Percentiles rank a stretch among this genome's conserved stretches.
Conservation (phyloP, 2,888 invertebrate species). For the Drosophila paranaensis region DNA sequence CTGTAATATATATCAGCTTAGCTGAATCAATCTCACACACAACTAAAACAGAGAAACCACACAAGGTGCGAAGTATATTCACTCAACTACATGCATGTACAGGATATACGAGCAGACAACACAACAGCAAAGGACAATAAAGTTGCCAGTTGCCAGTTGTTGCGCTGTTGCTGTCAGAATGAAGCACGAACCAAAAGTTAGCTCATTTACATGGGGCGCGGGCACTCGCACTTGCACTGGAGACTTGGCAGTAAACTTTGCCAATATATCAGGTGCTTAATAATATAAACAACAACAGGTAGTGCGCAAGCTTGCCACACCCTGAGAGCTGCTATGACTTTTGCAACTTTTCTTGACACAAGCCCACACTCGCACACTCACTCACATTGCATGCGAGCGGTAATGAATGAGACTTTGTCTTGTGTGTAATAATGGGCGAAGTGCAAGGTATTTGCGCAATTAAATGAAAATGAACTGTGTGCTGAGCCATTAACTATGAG, state of each 20-base stretch:
- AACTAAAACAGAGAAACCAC: not conserved
- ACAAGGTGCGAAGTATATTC: not conserved
- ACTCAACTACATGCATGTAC: not conserved
- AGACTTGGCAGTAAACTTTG: conserved; percentile 61
- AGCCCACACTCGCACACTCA: conserved; percentile 2
- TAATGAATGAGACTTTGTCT: conserved; percentile 53
- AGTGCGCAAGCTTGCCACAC: conserved; percentile 24
- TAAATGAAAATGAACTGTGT: conserved; percentile 70
- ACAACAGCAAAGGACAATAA: conserved; percentile 9
- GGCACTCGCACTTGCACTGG: conserved; percentile 32
- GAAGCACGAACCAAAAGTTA: conserved; percentile 56
- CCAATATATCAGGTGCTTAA: conserved; percentile 77
- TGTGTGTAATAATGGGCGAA: conserved; percentile 66
- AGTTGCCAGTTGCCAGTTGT: conserved; percentile 25
- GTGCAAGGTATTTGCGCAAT: conserved; percentile 66
- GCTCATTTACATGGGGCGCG: conserved; percentile 61
- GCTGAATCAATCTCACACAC: no score
- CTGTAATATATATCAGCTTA: no score
- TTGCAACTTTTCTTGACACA: conserved; percentile 47
- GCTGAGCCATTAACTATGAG: conserved; percentile 66
- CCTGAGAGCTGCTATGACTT: conserved; percentile 43
- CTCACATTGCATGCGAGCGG: conserved; percentile 27
- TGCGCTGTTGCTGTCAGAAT: conserved; percentile 31
- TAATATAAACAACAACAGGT: conserved; percentile 74
- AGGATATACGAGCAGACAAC: conserved; percentile 13